Evolutionary conservation across 1,140 invertebrate genomes (phyloP), one percentile per base, ranked within the genome.

Genomic region (Chymomyza costata): DNA sequence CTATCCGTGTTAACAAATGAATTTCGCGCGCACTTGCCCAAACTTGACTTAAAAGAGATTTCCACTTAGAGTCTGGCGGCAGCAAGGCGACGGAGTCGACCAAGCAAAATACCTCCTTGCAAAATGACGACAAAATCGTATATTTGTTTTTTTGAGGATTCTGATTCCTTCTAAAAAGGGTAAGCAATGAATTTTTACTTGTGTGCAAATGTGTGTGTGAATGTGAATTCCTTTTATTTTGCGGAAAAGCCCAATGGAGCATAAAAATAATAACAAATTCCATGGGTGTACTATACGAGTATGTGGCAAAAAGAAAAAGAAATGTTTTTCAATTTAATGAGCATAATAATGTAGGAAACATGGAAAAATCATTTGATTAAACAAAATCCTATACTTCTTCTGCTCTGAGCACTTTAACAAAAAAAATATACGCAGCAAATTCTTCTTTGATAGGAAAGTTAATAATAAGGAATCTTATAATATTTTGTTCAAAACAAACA

Each of bases 201-300:
- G 14, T 37, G 16, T 14, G 6, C 28, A n/a, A 17, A 11, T 11
- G 11, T 14, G 2, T 21, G 19, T 18, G 25, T 18, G 16, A 6
- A 16, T 45, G 41, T 35, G 14, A 41, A 18, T 50, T 48, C 47
- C 54, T 47, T 74, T 63, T 49, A n/a, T n/a, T n/a, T n/a, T 40
- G 47, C 65, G 59, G 58, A 31, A 71, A 76, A 76, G 70, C 37
- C 46, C 70, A 76, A 45, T 71, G 56, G 78, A 70, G 70, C 70
- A 76, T 71, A 69, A 76, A 76, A 76, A 76, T 76, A 76, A 76
- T 76, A 76, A 76, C 70, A 76, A 76, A 76, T 63, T 56, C 65
- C 40, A 15, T n/a, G n/a, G n/a, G n/a, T n/a, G n/a, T n/a, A n/a
- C n/a, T n/a, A n/a, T n/a, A n/a, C 43, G 43, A 40, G 58, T 18